Evolutionary conservation across 2,888 invertebrate species (phyloP), one percentile per base, ranked within the genome.

Genomic region (Plebejus argus): DNA sequence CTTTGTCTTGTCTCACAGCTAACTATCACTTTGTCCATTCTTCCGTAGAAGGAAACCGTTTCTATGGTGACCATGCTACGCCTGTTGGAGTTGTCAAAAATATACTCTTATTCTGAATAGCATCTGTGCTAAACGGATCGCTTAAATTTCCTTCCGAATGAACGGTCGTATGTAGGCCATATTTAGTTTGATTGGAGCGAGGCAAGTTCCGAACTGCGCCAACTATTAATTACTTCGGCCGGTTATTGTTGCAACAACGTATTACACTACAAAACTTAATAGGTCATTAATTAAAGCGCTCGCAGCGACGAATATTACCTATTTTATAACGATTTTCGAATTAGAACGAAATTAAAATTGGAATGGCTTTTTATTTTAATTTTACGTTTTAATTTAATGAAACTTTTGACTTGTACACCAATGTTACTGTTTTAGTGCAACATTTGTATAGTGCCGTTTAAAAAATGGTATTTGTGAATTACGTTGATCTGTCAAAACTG

Each of bases 181-280:
- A 74, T 74, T 74, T 74, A 74, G 74, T 74, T 74, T 74, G 74
- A 74, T 74, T 74, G 74, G 74, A 74, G 74, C 74, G 49, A 28
- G 15, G 15, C 23, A 28, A 74, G 74, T 74, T 74, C 45, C 74
- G 49, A 74, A 74, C 74, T 74, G 74, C 23, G 72, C 49, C 45
- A 74, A 74, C 74, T 74, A 74, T 74, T 74, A 74, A 74, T 74
- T 74, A 74, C 45, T 49, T 49, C 45, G 49, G 74, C 53, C 74
- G 53, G 74, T 23, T 74, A 74, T 74, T 74, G 74, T 49, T 49
- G 74, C 49, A 45, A 45, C 45, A 72, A 72, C 72, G 45, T 45
- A 28, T 74, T 74, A 74, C 74, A 74, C 28, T 28, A 74, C 74
- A 74, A 74, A 74, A 74, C 74, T 74, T 74, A 74, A 74, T 74